Evolutionary conservation across 2,797 vertebrate species (phyloP).

Genomic region (Pseudomugil tenellus): DNA sequence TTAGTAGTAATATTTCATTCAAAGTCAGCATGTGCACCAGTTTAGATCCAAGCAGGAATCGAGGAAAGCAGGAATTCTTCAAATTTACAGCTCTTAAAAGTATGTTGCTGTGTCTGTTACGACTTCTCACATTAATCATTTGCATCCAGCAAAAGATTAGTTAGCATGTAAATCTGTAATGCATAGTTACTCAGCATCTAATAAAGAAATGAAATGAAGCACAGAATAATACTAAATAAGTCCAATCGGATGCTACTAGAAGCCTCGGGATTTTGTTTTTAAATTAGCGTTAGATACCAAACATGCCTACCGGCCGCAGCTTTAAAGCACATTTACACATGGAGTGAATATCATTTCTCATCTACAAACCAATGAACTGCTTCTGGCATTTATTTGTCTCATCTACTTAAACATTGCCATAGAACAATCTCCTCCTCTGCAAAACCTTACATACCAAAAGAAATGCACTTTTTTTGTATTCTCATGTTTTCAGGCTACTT

Average conservation of each 20-base stretch:
- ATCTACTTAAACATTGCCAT: not conserved
- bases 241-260: not conserved
- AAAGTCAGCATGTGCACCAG: too few species aligned
- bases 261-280: not conserved
- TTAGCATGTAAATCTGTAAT: not conserved
- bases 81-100: not conserved
- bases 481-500: not conserved
- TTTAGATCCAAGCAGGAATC: too few species aligned
- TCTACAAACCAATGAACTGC: not conserved
- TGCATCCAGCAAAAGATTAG: not conserved
- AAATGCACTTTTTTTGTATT: constrained; percentile 21
- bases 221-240: not conserved
- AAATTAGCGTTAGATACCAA: not conserved
- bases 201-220: not conserved
- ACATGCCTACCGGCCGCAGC: not conserved
- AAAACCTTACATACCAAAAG: not conserved
- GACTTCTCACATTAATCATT: not conserved
- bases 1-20: too few species aligned
- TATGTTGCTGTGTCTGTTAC: not conserved
- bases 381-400: not conserved
- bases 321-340: not conserved
- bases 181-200: not conserved
- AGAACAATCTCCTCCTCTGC: not conserved
- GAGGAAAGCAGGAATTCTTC: not conserved
- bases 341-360: not conserved